These are phyloP conservation scores for Paraplagusia blochii DNA, from an alignment of 2,113 vertebrate genomes.

Conservation along the genomic window DNA sequence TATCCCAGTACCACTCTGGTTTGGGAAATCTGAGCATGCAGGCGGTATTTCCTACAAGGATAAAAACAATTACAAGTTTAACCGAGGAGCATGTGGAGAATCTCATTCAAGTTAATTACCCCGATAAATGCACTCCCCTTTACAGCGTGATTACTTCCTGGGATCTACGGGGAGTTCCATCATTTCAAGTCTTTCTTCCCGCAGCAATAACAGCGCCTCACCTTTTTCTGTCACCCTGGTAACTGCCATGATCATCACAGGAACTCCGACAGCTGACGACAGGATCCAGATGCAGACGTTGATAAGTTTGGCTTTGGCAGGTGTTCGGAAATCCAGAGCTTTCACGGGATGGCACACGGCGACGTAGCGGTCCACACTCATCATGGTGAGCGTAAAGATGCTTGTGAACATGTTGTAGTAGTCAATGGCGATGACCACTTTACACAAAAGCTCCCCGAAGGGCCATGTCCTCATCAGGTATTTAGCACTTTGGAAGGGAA, in stretches of 20 bases:
- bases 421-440: slow-evolving; percentile 89
- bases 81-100: slow-evolving; percentile 9
- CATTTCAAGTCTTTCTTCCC: background rate
- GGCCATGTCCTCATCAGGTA: slow-evolving; percentile 96
- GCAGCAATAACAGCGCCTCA: slow-evolving; percentile 56
- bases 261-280: slow-evolving; percentile 88
- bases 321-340: slow-evolving; percentile 91
- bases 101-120: slow-evolving; percentile 40
- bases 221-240: slow-evolving; percentile 81
- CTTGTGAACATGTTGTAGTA: slow-evolving; percentile 99
- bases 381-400: slow-evolving; percentile 98
- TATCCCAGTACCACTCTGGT: slow-evolving; percentile 91
- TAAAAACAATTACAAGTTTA: slow-evolving; percentile 41
- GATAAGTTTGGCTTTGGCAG: slow-evolving; percentile 92
- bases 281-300: slow-evolving; percentile 96
- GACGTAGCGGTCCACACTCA: slow-evolving; percentile 96
- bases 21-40: slow-evolving; percentile 86
- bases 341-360: slow-evolving; percentile 93
- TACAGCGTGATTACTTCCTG: background rate
- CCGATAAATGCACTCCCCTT: slow-evolving; percentile 29
- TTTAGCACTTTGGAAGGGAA: slow-evolving; percentile 96
- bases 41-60: slow-evolving; percentile 72
- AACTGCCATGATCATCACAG: slow-evolving; percentile 91
- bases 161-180: slow-evolving; percentile 12
- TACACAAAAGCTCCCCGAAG: slow-evolving; percentile 89